Percentiles rank a stretch among this genome's conserved stretches.
These are phyloP conservation scores for Acholoe squamosa DNA, from an alignment of 2,888 invertebrate genomes.

Conservation along the genomic window DNA sequence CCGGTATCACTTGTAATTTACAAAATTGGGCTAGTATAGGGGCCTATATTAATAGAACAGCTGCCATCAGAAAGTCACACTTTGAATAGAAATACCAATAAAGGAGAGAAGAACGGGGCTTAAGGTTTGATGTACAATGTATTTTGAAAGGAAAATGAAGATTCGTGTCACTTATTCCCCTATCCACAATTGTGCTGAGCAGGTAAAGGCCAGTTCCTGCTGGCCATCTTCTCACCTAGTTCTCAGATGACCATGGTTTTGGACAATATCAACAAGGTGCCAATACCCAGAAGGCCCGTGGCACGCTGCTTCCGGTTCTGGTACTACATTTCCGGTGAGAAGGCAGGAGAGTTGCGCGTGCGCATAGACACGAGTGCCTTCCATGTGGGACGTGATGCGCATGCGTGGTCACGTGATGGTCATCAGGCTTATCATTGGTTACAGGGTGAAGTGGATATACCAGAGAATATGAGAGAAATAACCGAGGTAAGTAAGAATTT, in stretches of 20 bases:
- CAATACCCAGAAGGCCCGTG: neutral
- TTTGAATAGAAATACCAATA: no score
- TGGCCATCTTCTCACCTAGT: neutral
- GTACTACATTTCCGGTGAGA: neutral
- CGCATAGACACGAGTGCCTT: neutral
- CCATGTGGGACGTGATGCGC: neutral
- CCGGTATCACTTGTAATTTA: no score
- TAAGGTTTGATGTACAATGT: no score
- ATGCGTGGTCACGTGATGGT: constrained; percentile 1
- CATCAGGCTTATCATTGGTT: neutral
- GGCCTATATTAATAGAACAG: no score
- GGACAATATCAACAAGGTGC: neutral
- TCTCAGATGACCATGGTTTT: neutral
- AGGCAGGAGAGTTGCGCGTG: neutral
- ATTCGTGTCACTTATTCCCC: no score
- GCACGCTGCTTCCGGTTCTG: neutral
- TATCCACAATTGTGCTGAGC: no score
- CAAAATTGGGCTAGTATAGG: no score
- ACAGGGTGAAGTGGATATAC: neutral
- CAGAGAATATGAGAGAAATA: neutral
- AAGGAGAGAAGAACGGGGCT: no score
- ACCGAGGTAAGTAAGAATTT: neutral
- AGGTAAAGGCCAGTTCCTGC: neutral
- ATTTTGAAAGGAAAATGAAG: no score
- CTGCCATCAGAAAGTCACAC: no score